Percentiles rank a stretch among this genome's conserved stretches.
These are phyloP conservation scores for Poecilia picta DNA, from an alignment of 2,797 vertebrate species.

Conservation along the genomic window DNA sequence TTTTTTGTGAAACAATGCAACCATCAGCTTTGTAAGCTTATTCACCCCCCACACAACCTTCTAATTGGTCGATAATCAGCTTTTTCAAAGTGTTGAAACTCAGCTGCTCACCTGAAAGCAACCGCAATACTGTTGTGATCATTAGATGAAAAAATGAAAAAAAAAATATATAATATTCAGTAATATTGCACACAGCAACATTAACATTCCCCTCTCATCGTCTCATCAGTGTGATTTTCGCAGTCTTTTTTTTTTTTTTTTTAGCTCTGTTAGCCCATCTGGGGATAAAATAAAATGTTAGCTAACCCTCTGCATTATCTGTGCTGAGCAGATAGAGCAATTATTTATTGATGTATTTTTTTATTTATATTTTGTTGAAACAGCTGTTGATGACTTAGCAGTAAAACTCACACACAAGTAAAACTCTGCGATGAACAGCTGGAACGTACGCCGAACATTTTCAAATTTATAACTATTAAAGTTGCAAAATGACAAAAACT, in stretches of 20 bases:
- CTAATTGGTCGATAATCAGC: neutral
- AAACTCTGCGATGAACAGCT: neutral
- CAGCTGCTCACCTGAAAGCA: neutral
- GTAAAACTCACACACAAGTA: neutral
- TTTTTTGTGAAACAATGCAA: neutral
- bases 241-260: neutral
- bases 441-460: neutral
- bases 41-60: neutral
- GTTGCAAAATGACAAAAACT: neutral
- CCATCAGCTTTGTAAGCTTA: neutral
- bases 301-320: neutral
- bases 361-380: neutral
- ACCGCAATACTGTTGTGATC: neutral
- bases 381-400: neutral
- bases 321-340: neutral
- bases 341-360: too few relatives aligned
- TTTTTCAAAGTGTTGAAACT: neutral
- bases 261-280: neutral
- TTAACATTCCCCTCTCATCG: neutral
- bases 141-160: neutral
- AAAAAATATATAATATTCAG: neutral
- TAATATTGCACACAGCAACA: neutral
- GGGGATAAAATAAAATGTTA: neutral
- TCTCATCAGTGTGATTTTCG: neutral
- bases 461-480: neutral